Conservation (phyloP, 2,797 vertebrate species). For the Argentina silus region DNA sequence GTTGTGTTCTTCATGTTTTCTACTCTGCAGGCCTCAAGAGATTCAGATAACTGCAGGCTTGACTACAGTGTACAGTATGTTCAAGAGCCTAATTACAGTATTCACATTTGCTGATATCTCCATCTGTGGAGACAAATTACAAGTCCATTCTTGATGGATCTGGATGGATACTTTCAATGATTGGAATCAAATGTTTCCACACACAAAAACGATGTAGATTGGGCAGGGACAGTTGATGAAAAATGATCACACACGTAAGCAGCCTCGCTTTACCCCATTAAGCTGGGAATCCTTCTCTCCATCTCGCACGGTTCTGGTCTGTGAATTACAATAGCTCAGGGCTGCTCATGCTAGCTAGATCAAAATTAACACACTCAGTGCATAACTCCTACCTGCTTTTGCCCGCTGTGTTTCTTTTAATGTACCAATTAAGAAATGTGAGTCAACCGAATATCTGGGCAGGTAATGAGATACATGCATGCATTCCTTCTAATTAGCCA, state of each 20-base stretch:
- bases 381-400: slow-evolving; percentile 20
- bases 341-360: background rate
- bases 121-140: background rate
- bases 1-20: background rate
- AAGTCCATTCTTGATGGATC: background rate
- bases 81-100: background rate
- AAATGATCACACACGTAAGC: background rate
- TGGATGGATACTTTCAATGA: background rate
- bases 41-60: too few relatives aligned
- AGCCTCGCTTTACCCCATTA: too few relatives aligned
- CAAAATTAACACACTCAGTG: slow-evolving; percentile 23
- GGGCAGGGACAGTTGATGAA: background rate
- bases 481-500: slow-evolving; percentile 41
- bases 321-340: background rate
- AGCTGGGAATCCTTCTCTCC: too few relatives aligned
- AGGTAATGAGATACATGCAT: slow-evolving; percentile 43
- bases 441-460: slow-evolving; percentile 44
- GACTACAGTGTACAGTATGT: background rate
- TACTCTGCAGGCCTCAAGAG: too few relatives aligned
- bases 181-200: background rate
- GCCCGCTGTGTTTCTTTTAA: slow-evolving; percentile 14
- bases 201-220: background rate
- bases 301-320: background rate
- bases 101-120: background rate
- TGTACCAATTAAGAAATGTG: slow-evolving; percentile 44